Percentiles rank a stretch among this genome's conserved stretches.
Evolutionary conservation across 2,888 invertebrate genomes (phyloP).

Genomic region (Agriotes lineatus): DNA sequence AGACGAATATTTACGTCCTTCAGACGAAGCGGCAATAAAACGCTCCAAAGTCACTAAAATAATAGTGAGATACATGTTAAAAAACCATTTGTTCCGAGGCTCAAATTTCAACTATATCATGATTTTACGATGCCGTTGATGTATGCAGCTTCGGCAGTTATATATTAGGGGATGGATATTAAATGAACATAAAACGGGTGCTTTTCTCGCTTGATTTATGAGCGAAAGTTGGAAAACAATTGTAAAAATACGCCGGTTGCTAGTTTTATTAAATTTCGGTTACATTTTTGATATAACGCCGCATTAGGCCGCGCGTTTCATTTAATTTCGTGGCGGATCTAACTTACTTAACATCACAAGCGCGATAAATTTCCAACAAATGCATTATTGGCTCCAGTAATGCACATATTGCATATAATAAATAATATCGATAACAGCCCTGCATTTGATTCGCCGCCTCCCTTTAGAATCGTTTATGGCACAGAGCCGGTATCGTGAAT

Average conservation of each 20-base stretch:
- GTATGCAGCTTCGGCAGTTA: conserved; percentile 37
- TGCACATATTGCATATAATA: conserved; percentile 35
- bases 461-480: conserved; percentile 31
- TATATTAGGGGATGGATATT: conserved; percentile 46
- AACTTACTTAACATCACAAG: conserved; percentile 33
- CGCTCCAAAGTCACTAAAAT: conserved; percentile 29
- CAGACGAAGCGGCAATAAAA: conserved; percentile 32
- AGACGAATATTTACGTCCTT: conserved; percentile 23
- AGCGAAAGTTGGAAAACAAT: conserved; percentile 48
- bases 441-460: conserved; percentile 29
- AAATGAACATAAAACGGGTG: conserved; percentile 51
- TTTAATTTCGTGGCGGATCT: conserved; percentile 28
- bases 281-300: background rate
- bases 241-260: conserved; percentile 45
- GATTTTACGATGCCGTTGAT: conserved; percentile 41
- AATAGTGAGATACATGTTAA: conserved; percentile 38
- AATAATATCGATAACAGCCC: conserved; percentile 42
- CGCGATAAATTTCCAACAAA: conserved; percentile 37
- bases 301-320: conserved; percentile 15
- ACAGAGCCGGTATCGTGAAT: conserved; percentile 31
- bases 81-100: conserved; percentile 40
- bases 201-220: conserved; percentile 49
- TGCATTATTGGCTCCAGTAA: conserved; percentile 18
- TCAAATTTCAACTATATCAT: conserved; percentile 33
- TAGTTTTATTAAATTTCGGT: conserved; percentile 34